Base-by-base conservation (phyloP, 1,140 invertebrate species). In the Aethina tumida region DNA sequence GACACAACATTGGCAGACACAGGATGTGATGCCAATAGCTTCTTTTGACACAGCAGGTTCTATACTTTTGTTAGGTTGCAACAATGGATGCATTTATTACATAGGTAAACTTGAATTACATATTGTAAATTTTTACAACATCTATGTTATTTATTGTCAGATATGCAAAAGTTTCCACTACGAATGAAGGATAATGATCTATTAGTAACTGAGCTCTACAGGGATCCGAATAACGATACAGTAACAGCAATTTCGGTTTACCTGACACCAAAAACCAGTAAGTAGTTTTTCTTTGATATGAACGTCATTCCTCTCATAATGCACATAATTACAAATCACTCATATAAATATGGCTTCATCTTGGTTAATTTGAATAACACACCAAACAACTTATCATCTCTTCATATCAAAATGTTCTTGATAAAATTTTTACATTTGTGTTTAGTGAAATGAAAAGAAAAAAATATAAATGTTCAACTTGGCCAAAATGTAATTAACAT, bases 111-210 rank as follows among this genome's bases (percentile, higher is more conserved):
- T 24, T 32, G 9, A 10, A 17, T 8, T 32, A 34, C 12, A 12
- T 36, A 27, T 36, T 36, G 7, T 36, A 14, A 10, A 1, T 5
- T 35, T 28, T 8, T 13, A 5, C 9, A 29, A 21, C n/a, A 49
- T 6, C 30, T 28, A 41, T 29, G 38, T 47, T 50, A 49, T 29
- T 39, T 60, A 47, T 52, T 69, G 67, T 6, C 63, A 88, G 94
- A 99, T 66, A 99, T 99, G 95, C 93, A 98, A 63, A 99, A 98
- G 61, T 98, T 99, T 68, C 95, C 95, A 2, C 63, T 98, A 5
- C 70, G 94, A 37, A 97, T 98, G 93, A 98, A 98, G 63, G 95
- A 98, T 58, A 98, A 97, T 65, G 95, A 98, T 72, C 68, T 99
- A 3, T 64, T 99, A 12, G 92, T 98, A 0, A 98, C 94, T 12